Percentiles rank a stretch among this genome's conserved stretches.
These are phyloP conservation scores for Spizella passerina DNA, from an alignment of 2,797 vertebrate species.

Conservation along the genomic window DNA sequence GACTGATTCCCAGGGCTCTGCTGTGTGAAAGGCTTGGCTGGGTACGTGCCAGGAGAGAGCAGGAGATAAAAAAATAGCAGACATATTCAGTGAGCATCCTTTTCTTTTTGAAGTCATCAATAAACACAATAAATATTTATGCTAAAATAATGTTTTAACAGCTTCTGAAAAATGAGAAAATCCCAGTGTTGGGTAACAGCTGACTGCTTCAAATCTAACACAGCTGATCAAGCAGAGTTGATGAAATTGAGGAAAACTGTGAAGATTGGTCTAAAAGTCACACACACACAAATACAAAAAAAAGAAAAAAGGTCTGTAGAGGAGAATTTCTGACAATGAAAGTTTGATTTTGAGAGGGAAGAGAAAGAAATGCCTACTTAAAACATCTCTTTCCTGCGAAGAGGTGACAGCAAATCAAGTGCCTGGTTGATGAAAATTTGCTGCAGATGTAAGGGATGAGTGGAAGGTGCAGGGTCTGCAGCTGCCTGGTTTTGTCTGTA, in stretches of 20 bases:
- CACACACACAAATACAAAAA: accelerated
- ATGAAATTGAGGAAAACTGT: not conserved
- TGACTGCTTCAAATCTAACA: not conserved
- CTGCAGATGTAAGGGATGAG: not conserved
- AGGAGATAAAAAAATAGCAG: not conserved
- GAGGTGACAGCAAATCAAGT: not conserved
- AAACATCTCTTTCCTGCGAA: not conserved
- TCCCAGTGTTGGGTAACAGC: not conserved
- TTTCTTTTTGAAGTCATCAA: not conserved
- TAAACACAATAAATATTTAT: not conserved
- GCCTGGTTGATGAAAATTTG: not conserved
- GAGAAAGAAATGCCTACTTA: not conserved
- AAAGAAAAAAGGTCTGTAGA: not conserved
- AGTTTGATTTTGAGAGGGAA: not conserved
- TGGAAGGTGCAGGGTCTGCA: accelerated
- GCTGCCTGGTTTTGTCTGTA: not conserved
- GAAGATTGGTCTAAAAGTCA: not conserved
- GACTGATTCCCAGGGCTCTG: not conserved
- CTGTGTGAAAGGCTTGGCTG: not conserved
- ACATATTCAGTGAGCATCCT: not conserved
- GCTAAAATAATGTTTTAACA: not conserved
- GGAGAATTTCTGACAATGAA: not conserved
- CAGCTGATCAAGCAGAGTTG: not conserved
- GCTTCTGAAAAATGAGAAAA: not conserved
- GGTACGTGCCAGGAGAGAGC: not conserved